Evolutionary conservation across 2,113 vertebrate genomes (phyloP), one percentile per base, ranked within the genome.

Genomic region (Peromyscus polionotus): DNA sequence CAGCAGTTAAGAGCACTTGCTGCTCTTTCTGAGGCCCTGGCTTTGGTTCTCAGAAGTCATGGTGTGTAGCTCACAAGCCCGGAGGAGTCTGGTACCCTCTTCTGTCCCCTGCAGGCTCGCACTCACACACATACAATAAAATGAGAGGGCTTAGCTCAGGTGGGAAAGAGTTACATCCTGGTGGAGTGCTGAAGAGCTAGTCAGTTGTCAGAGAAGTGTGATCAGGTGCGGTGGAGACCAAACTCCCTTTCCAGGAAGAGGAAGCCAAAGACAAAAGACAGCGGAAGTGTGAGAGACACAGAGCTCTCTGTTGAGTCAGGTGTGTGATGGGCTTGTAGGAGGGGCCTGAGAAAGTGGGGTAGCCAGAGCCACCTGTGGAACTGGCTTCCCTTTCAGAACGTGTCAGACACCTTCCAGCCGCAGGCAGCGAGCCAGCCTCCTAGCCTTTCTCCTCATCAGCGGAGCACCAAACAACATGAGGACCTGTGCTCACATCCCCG

Each of bases 201-300:
- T 39, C 33, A 45, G 54, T 63, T 33, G 12, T 45, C 10, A 7
- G 42, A 51, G 51, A 26, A 31, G 57, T 10, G 0, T 4, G 59
- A 63, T 45, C 17, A 45, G 33, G 28, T 65, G 2, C 9, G 54
- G 73, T 12, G 88, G n/a, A 33, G n/a, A 33, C 72, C 7, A 31
- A 3, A 14, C 59, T 85, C 31, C 83, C 59, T 33, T 79, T 70
- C 51, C 59, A 70, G 77, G 72, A 83, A 75, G 59, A 36, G 42
- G 88, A 65, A 65, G 83, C 17, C 5, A 19, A 59, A 31, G 16
- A 63, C 85, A 14, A 7, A 93, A 31, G 48, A 67, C 5, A 8
- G 10, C 36, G 1, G 8, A 12, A 14, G 31, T 86, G 1, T n/a
- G 7, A 10, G 54, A 51, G 84, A 54, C 13, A 1, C 7, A 0